Conservation (phyloP, 2,113 vertebrate genomes). For the Anser brachyrhynchus region DNA sequence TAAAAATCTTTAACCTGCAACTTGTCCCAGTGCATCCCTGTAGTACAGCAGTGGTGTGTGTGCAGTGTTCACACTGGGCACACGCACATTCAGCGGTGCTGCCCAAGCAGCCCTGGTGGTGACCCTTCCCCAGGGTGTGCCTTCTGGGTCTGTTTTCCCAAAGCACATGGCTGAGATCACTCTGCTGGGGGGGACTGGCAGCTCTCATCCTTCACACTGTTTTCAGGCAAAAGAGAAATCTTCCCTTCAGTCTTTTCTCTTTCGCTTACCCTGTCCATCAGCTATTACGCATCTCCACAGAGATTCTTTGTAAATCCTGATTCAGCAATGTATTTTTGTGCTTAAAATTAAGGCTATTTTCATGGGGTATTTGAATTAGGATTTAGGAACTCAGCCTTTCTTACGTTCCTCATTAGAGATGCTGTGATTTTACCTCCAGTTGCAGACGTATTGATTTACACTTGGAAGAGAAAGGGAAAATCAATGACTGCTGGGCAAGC, state of each 20-base stretch:
- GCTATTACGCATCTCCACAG: not conserved
- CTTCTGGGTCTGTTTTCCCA: not conserved
- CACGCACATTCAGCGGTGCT: rapidly evolving
- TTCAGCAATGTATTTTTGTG: not conserved
- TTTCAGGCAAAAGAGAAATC: not conserved
- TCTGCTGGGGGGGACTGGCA: not conserved
- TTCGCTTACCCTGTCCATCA: not conserved
- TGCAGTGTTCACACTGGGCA: rapidly evolving
- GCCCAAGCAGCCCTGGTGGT: rapidly evolving
- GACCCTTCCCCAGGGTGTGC: not conserved
- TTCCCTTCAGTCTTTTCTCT: not conserved
- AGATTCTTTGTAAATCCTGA: not conserved
- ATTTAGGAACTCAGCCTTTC: not conserved
- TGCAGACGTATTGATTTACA: constrained; percentile 28
- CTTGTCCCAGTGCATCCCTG: not conserved
- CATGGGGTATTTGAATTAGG: not conserved
- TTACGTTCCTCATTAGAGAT: not conserved
- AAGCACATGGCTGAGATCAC: rapidly evolving
- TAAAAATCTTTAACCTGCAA: not conserved
- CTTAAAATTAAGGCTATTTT: not conserved
- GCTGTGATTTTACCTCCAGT: constrained; percentile 1
- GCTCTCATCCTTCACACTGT: not conserved
- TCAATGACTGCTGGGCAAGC: not conserved
- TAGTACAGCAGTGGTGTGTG: not conserved
- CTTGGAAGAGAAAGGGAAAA: not conserved